Base-by-base conservation (phyloP, 2,888 invertebrate species). In the Cepaea hortensis region DNA sequence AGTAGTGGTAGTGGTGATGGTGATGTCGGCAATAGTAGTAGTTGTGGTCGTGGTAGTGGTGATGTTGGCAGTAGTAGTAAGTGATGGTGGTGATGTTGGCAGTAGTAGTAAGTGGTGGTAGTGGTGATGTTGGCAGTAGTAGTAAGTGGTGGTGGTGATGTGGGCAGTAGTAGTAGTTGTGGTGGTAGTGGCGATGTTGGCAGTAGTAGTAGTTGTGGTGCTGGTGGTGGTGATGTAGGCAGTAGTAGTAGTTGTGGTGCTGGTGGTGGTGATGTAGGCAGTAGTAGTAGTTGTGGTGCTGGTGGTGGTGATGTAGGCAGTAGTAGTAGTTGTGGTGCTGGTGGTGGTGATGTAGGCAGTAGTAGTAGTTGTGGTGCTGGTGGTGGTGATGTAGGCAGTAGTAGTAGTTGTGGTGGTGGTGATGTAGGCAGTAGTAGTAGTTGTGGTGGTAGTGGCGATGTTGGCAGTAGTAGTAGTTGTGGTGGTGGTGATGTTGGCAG, bases 141-240 rank as follows among this genome's bases (percentile, higher is more conserved):
- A 73, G 46, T 13, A 73, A 73, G 35, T 35, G 3, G 35, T 46
- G 46, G 73, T 46, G 46, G n/a, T 61, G 62, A 62, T 62, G 23
- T n/a, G n/a, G n/a, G 61, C 23, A 80, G 80, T 62, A 23, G 62
- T 80, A 80, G 80, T 80, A 62, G 80, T 80, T 23, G 80, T 80
- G 62, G 80, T 80, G 62, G 80, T 80, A 80, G 62, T 62, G 20
- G 72, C n/a, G n/a, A n/a, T n/a, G n/a, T n/a, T 72, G 3, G 35
- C 20, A 72, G 72, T 72, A 23, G 72, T 72, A 23, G 23, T 72
- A 23, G 72, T 72, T n/a, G n/a, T n/a, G n/a, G n/a, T n/a, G n/a
- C n/a, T n/a, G n/a, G n/a, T n/a, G n/a, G n/a, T n/a, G n/a, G n/a
- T n/a, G n/a, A n/a, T n/a, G n/a, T n/a, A 72, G 35, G 35, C 20